Percentiles rank a stretch among this genome's conserved stretches.
Evolutionary conservation across 2,797 vertebrate species (phyloP).

Genomic region (Enteromius afrohamiltoni): DNA sequence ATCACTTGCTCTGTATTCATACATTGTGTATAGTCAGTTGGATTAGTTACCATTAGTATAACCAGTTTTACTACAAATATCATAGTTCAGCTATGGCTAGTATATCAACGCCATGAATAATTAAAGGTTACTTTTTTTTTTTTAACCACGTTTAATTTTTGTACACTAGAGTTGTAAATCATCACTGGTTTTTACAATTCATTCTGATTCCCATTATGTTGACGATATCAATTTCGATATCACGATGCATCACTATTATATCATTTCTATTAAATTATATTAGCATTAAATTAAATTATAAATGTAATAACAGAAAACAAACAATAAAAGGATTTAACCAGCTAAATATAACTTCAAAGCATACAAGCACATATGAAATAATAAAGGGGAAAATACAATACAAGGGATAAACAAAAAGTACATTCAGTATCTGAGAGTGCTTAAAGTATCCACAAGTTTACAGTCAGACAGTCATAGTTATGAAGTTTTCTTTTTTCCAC

Average conservation of each 20-base stretch:
- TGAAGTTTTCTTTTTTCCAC: not conserved
- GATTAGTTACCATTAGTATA: not conserved
- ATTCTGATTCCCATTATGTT: not conserved
- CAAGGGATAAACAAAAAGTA: not conserved
- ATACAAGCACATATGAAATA: not conserved
- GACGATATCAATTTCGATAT: not conserved
- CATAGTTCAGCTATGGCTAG: not conserved
- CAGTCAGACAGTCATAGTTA: too few relatives aligned
- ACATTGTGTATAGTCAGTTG: not conserved
- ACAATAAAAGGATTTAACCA: not conserved
- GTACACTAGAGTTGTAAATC: not conserved
- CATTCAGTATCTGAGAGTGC: not conserved
- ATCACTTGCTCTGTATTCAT: not conserved
- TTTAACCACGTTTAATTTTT: not conserved
- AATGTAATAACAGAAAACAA: not conserved
- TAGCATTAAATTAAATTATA: not conserved
- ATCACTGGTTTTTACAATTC: not conserved
- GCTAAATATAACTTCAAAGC: not conserved
- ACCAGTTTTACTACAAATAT: constrained; percentile 2
- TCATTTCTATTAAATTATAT: not conserved
- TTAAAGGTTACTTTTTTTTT: not conserved
- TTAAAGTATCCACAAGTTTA: too few relatives aligned
- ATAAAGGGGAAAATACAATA: not conserved
- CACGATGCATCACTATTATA: not conserved
- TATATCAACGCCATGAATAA: not conserved